Conservation (phyloP, 2,888 invertebrate genomes). For the Lutraria lutraria region DNA sequence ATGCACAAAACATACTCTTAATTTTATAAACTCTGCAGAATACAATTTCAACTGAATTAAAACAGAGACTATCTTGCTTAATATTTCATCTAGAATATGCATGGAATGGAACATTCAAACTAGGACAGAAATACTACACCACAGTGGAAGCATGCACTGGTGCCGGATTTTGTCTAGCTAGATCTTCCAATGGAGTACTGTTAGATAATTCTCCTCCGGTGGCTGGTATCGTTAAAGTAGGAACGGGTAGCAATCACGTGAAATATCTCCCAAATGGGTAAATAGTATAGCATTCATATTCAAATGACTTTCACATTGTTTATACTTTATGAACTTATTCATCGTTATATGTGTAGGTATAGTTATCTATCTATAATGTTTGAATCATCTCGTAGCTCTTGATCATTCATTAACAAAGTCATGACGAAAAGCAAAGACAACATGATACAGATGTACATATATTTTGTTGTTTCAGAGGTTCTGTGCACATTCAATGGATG, state of each 20-base stretch:
- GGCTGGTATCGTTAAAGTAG: slow-evolving; percentile 68
- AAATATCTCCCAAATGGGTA: slow-evolving; percentile 64
- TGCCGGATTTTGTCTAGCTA: slow-evolving; percentile 66
- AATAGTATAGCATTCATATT: background rate
- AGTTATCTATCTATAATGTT: background rate
- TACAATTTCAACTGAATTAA: too few relatives aligned
- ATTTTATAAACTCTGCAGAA: background rate
- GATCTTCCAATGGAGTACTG: slow-evolving; percentile 73
- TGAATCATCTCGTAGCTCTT: background rate
- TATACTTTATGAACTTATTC: background rate
- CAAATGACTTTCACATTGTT: background rate
- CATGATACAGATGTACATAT: background rate
- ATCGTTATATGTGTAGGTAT: background rate
- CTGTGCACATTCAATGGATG: slow-evolving; percentile 45
- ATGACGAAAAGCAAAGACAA: background rate
- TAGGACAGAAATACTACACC: slow-evolving; percentile 70
- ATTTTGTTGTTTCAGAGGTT: slow-evolving; percentile 37
- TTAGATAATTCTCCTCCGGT: slow-evolving; percentile 75
- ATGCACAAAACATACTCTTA: slow-evolving; percentile 1
- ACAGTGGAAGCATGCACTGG: slow-evolving; percentile 74
- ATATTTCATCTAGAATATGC: slow-evolving; percentile 44
- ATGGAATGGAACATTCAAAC: slow-evolving; percentile 63
- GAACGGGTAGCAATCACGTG: slow-evolving; percentile 50
- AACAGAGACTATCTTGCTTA: too few relatives aligned
- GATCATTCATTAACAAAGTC: background rate